Percentiles rank a stretch among this genome's conserved stretches.
Conservation (phyloP, 2,113 vertebrate species). For the Tiliqua scincoides region DNA sequence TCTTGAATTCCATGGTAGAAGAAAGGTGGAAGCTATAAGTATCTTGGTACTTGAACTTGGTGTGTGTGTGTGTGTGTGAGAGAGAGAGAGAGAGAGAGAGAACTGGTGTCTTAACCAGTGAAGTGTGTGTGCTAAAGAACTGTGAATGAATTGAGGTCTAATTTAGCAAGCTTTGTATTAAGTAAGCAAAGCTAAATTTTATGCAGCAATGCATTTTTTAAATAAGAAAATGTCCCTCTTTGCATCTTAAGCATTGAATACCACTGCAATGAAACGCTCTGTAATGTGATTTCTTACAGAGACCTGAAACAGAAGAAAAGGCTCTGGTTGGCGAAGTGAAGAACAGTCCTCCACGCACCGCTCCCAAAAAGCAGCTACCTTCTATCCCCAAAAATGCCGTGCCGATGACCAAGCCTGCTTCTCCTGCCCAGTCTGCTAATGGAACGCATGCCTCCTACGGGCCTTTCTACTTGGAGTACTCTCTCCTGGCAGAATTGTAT, state of each 20-base stretch:
- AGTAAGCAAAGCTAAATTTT: too few relatives aligned
- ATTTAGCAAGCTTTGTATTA: too few relatives aligned
- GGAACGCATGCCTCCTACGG: constrained; percentile 96
- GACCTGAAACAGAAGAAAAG: constrained; percentile 90
- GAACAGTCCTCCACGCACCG: constrained; percentile 86
- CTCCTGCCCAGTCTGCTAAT: constrained; percentile 87
- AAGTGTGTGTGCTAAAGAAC: too few relatives aligned
- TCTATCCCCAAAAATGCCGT: constrained; percentile 93
- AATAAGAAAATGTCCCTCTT: too few relatives aligned
- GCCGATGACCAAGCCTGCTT: constrained; percentile 89
- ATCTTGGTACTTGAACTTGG: not conserved
- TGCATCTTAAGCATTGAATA: not conserved
- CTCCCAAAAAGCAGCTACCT: constrained; percentile 93
- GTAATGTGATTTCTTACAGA: constrained; percentile 67
- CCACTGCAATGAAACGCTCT: not conserved
- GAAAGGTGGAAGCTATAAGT: too few relatives aligned
- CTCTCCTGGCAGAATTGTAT: constrained; percentile 96
- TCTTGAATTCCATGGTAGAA: too few relatives aligned
- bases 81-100: too few relatives aligned
- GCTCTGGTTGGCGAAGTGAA: constrained; percentile 82
- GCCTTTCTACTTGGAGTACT: constrained; percentile 98
- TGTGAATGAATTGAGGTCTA: too few relatives aligned
- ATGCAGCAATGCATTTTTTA: too few relatives aligned
- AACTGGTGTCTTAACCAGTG: too few relatives aligned
- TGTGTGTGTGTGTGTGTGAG: too few relatives aligned